Base-by-base conservation (phyloP, 2,113 vertebrate species). In the Calypte anna region DNA sequence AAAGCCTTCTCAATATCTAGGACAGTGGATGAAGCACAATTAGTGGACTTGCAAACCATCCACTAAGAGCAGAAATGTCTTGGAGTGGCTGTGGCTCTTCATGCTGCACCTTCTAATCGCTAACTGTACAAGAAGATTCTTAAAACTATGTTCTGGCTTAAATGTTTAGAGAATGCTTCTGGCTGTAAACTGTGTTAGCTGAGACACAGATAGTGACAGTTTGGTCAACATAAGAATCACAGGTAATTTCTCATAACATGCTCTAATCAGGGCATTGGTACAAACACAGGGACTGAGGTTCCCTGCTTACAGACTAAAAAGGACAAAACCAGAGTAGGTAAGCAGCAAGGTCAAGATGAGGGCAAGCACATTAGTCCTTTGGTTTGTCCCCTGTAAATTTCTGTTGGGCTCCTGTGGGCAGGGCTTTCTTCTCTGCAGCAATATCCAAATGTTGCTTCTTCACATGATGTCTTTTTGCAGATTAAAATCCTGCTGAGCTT, bases 151-250 rank as follows among this genome's bases (percentile, higher is more conserved):
- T 20, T 40, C 64, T 55, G 59, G 50, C 30, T 48, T 68, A 14
- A 40, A 62, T 30, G 38, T n/a, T 81, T 19, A 20, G 5, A 53
- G 72, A 76, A 51, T 40, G 53, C 53, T 50, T 61, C 27, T 58
- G 51, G 51, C 36, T 46, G 12, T 64, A 82, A 94, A 87, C 23
- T 82, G 30, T 54, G 73, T 91, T 73, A 69, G 82, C 82, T 88
- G 30, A 93, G 61, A 40, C 55, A 75, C 0, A 14, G 59, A 44
- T 59, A 88, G 53, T 59, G 79, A 63, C 93, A 96, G 40, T 33
- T 77, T 87, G 70, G 50, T 50, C 59, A 92, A 38, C 61, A 31
- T 17, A 76, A 5, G 33, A 93, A 83, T 70, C 57, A 63, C 3
- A 88, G 75, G 82, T 62, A 66, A 80, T 66, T 82, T 83, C 68